Evolutionary conservation across 2,888 invertebrate species (phyloP), one percentile per base, ranked within the genome.

Genomic region (Venusia cambrica): DNA sequence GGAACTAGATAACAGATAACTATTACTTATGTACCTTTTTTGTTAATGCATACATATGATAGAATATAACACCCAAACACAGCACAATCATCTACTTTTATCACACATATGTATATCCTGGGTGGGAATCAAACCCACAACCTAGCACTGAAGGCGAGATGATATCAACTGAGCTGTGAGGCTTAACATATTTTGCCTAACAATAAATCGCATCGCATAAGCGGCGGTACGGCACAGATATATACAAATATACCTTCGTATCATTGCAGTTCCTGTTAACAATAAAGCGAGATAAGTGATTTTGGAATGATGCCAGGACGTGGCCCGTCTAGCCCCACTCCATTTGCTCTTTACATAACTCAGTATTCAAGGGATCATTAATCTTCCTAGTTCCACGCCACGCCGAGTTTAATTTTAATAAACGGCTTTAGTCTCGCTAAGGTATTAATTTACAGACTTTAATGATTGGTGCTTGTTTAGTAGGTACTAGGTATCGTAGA

Each of bases 331-430:
- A 69, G 68, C 72, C 76, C 71, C 72, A 76, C 80, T 77, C 78
- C 77, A 75, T 78, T 80, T 77, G 76, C 76, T 79, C 81, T 83
- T 83, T 81, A 81, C 85, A 81, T 84, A 84, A 81, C 83, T 85
- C 73, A 71, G 83, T 78, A 75, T 85, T 80, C 83, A 78, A 75
- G 75, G 73, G 78, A 79, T 79, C 83, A 80, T 87, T 84, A 84
- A 85, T 87, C 85, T 87, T 79, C 75, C 78, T 83, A 81, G 81
- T 80, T 77, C 75, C 73, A 77, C 73, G 80, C 80, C 77, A 81
- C 72, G 67, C 72, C 70, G 74, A 77, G 71, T 81, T 84, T 80
- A 80, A 84, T 85, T 83, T 85, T 83, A 85, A 85, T 85, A 83
- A 84, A 84, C 81, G 79, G 74, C 71, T 76, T 73, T 65, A 69